Conservation (phyloP, 2,797 vertebrate species). For the Rhinoraja longicauda region DNA sequence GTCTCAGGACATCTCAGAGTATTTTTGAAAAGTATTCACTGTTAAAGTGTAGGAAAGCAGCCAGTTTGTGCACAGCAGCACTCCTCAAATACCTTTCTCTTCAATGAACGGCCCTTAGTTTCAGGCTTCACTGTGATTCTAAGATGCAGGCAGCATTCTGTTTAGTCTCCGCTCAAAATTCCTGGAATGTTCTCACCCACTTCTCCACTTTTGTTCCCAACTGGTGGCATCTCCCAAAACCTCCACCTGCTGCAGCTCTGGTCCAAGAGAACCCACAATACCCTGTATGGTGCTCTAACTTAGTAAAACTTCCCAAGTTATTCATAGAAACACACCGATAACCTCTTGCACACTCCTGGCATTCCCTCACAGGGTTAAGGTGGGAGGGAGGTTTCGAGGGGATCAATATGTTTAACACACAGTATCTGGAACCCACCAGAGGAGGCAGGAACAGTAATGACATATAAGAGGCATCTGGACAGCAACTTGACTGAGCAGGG, state of each 20-base stretch:
- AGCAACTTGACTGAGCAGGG: too few relatives aligned
- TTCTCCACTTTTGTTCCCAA: neutral
- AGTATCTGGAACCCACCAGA: too few relatives aligned
- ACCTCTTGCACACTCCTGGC: neutral
- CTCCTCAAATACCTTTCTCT: neutral
- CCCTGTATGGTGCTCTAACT: neutral
- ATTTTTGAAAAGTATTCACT: neutral
- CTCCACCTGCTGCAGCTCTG: neutral
- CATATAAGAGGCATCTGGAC: too few relatives aligned
- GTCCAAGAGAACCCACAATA: neutral
- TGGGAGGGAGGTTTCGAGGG: too few relatives aligned
- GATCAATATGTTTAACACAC: too few relatives aligned
- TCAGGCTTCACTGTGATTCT: neutral
- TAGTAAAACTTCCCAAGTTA: neutral
- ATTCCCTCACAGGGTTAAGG: neutral
- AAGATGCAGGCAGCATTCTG: neutral
- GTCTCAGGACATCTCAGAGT: neutral
- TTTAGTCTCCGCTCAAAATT: neutral
- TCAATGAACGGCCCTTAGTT: neutral
- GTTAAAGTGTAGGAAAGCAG: neutral
- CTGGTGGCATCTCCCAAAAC: neutral
- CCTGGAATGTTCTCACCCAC: neutral
- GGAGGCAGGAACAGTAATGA: too few relatives aligned
- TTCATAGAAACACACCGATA: too few relatives aligned
- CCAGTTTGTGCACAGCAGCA: neutral